phyloP scores from a whole-genome alignment of 2,797 vertebrate genomes.

The Hydrophis major region DNA sequence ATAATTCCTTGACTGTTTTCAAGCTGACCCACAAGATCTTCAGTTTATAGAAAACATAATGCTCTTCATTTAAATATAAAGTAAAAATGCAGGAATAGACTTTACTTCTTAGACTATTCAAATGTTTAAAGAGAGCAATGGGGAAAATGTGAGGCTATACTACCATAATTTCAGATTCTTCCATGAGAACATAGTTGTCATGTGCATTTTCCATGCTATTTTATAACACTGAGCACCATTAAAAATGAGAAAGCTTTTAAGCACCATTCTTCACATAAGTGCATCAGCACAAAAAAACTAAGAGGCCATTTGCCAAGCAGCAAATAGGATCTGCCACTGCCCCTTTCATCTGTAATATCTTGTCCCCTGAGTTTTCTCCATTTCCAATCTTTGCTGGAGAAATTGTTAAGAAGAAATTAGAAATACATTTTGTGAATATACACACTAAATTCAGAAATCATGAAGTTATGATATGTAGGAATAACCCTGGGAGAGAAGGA shows the following conservation, averaged over 20 bases:
- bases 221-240: background rate
- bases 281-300: background rate
- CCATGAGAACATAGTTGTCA: background rate
- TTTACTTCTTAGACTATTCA: background rate
- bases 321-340: background rate
- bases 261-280: background rate
- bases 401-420: background rate
- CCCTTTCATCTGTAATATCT: background rate
- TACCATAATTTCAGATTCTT: background rate
- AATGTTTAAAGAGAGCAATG: background rate
- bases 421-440: background rate
- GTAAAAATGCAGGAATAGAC: background rate
- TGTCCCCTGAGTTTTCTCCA: background rate
- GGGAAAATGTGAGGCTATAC: background rate
- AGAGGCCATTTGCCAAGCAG: background rate
- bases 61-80: background rate
- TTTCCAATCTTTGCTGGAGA: background rate
- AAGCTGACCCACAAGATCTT: background rate
- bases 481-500: background rate
- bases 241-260: background rate
- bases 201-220: background rate
- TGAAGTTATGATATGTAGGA: background rate
- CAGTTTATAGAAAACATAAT: background rate
- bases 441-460: background rate
- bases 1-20: slow-evolving; percentile 15